Evolutionary conservation across 2,797 vertebrate species (phyloP).

Genomic region (Pangasius djambal): DNA sequence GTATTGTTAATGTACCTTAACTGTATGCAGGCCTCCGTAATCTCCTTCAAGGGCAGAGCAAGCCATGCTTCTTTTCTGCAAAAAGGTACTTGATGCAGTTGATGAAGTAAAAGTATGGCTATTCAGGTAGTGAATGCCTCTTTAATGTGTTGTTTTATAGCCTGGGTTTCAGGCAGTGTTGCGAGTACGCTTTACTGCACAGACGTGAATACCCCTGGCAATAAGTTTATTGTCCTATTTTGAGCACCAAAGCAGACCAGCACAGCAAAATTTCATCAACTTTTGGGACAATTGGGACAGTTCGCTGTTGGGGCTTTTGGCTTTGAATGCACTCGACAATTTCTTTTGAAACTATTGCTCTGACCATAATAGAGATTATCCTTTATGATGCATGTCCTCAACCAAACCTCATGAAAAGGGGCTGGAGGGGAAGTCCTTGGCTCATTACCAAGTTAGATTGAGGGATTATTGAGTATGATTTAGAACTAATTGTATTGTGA

Average conservation of each 20-base stretch:
- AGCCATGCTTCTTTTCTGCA: neutral
- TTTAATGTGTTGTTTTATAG: slow-evolving; percentile 4
- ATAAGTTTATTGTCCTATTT: neutral
- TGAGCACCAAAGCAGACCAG: neutral
- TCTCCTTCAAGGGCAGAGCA: slow-evolving; percentile 8
- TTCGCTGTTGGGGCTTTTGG: neutral
- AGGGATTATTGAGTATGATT: neutral
- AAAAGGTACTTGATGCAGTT: neutral
- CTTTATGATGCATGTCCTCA: neutral
- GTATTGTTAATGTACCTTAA: neutral
- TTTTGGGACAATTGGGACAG: neutral
- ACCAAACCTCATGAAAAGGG: neutral
- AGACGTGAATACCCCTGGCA: neutral
- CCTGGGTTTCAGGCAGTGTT: neutral
- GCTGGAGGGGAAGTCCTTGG: neutral
- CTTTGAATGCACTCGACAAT: neutral
- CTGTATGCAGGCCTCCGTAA: neutral
- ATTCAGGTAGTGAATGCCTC: neutral
- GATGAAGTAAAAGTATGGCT: neutral
- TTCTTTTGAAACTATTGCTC: neutral
- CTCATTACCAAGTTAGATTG: neutral
- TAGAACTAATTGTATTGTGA: neutral
- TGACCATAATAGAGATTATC: neutral
- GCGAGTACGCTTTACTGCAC: neutral
- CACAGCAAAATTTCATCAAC: neutral